Base-by-base conservation (phyloP, 1,140 invertebrate genomes). In the Heliconius congener region DNA sequence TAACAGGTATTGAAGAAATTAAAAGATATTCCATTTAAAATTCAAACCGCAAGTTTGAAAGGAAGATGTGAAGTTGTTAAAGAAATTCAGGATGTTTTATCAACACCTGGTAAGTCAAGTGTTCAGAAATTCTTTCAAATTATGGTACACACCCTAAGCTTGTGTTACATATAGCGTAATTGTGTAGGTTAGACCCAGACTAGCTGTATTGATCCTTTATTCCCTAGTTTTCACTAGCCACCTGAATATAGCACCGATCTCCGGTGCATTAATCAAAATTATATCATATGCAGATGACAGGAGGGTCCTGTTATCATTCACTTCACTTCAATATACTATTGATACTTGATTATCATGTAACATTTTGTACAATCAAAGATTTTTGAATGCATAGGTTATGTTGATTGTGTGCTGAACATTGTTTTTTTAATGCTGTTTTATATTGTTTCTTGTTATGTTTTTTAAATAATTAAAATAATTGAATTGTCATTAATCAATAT, bases 21-120 rank as follows among this genome's bases (percentile, higher is more conserved):
- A 82, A 97, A 97, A 88, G 97, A 97, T 95, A 95, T 98, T 91
- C 97, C 97, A 37, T 96, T 96, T 91, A 96, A 96, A 92, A 96
- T 98, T 81, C 96, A 98, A 90, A 97, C 96, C 84, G 95, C 97
- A 70, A 97, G 97, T 90, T 95, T 96, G 80, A 97, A 96, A 84
- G 97, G 97, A 84, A 96, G 97, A 84, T 96, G 96, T 83, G 90
- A 96, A 87, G 95, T 97, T 82, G 94, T 98, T 83, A 90, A 96
- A 85, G 96, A 97, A 95, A 96, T 98, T 85, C 95, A 96, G 87
- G 94, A 95, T 86, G 96, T 97, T 91, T 95, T 98, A 86, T 95
- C 96, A 89, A 96, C 97, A 91, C 96, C 96, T 94, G 97, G 97
- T 98, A 94, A 95, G 90, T 94, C 81, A 84, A 66, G 23, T 66